Evolutionary conservation across 1,140 invertebrate genomes (phyloP), one percentile per base, ranked within the genome.

Genomic region (Thaumatotibia leucotreta): DNA sequence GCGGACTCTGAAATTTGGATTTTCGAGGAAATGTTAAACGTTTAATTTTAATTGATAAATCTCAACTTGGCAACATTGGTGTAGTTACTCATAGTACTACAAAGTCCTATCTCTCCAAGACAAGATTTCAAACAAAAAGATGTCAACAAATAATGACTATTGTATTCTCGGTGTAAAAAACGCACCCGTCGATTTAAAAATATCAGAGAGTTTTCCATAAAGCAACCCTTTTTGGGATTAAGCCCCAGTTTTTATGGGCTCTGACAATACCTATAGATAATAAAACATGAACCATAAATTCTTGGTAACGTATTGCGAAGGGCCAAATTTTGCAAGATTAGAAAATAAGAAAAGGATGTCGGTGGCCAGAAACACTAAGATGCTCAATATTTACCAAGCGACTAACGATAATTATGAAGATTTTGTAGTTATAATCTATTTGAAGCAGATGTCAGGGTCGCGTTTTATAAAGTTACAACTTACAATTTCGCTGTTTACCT

Each of bases 201-300:
- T 66, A 70, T 68, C 54, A 63, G 35, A 9, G 33, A 61, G 29
- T 71, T 68, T 73, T 74, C 65, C 45, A 49, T 52, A 49, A 52
- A 64, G 69, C 65, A 72, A 74, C 73, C 73, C 73, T 69, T 74
- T 74, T 71, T 23, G 14, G 73, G 73, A 74, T 74, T 74, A 74
- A 27, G 63, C 8, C 33, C 24, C 39, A 23, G 20, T 35, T 10
- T 61, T 61, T 52, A 17, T 23, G 50, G 52, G 27, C 24, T 54
- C 50, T 54, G 23, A 58, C 52, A 31, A 24, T 58, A 17, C 23
- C 14, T 58, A 14, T 14, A 27, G 52, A 58, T 27, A 58, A 58
- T 27, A 58, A 27, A 29, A 29, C n/a, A 58, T 45, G 39, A 22
- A 31, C 23, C 52, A 58, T 54, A 54, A 54, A 54, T 58, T 58